A percentile compares a stretch with the other conserved stretches of the same genome.
phyloP scores from a whole-genome alignment of 2,113 vertebrate genomes.

The Antigone vipio region DNA sequence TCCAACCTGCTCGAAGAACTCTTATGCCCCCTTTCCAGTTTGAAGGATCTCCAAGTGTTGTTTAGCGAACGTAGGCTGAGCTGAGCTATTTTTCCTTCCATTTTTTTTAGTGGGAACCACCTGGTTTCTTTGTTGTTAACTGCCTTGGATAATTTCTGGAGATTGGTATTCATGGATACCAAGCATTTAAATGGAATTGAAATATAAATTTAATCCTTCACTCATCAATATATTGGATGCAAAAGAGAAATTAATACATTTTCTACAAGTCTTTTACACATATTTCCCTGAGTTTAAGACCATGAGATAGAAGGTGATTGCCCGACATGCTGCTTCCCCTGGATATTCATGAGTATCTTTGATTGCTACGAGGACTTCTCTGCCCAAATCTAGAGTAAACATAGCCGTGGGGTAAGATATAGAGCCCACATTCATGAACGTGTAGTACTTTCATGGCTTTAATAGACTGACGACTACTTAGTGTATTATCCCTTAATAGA shows the following conservation, averaged over 20 bases:
- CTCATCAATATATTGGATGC: not conserved
- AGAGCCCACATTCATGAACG: not conserved
- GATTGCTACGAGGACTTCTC: not conserved
- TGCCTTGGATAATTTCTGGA: not conserved
- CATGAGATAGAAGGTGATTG: not conserved
- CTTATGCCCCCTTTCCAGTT: not conserved
- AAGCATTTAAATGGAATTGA: not conserved
- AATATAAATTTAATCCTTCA: not conserved
- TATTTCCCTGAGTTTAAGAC: not conserved
- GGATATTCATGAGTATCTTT: not conserved
- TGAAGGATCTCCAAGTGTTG: not conserved
- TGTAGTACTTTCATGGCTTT: not conserved
- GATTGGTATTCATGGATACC: not conserved
- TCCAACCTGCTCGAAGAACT: not conserved
- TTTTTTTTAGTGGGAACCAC: not conserved
- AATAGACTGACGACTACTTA: not conserved
- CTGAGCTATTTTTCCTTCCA: not conserved
- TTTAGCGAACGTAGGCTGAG: not conserved
- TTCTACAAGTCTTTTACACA: not conserved
- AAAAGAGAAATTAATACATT: not conserved
- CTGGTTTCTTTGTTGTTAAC: not conserved
- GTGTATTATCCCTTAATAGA: not conserved
- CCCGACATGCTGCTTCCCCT: not conserved
- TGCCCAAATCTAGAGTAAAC: not conserved
- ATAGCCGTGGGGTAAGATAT: not conserved